Base-by-base conservation (phyloP, 2,888 invertebrate species). In the Rhagonycha fulva region DNA sequence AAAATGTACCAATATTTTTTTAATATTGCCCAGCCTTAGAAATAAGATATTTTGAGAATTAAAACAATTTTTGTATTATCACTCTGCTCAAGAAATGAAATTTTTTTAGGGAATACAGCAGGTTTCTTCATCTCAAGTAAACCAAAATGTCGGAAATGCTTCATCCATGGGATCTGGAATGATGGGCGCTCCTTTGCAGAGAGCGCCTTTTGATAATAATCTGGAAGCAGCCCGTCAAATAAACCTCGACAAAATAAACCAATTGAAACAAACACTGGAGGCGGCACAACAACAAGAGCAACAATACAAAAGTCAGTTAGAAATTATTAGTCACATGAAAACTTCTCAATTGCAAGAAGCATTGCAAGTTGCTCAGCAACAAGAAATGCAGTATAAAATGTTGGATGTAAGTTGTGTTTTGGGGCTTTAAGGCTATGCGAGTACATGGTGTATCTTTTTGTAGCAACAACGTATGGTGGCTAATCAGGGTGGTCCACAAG, bases 201-300 rank as follows among this genome's bases (percentile, higher is more conserved):
- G 85, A 63, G 85, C 84, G 0, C 86, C 86, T 3, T 84, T 86
- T 72, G 87, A 87, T 79, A 90, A 93, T 82, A 92, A 93, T 12
- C 86, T 94, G 3, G 94, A 94, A 84, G 92, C 92, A 4, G 94
- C 94, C 14, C 87, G 95, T 0, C 94, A 94, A 82, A 94, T 94
- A 84, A 95, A 95, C 88, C 86, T 95, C 75, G 91, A 94, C 84
- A 94, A 94, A 88, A 95, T 95, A 70, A 91, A 92, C 82, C 92
- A 95, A 80, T 86, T 95, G 75, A 93, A 93, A 81, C 94, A 95
- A 87, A 94, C 94, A 0, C 86, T 95, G 76, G 94, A 95, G 85
- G 94, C 94, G 0, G 95, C 95, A 0, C 95, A 95, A 80, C 94
- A 95, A 83, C 92, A 92, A 84, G 93, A 93, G 84, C 92, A 93